Base-by-base conservation (phyloP, 2,888 invertebrate species). In the Leucoptera coffeella region DNA sequence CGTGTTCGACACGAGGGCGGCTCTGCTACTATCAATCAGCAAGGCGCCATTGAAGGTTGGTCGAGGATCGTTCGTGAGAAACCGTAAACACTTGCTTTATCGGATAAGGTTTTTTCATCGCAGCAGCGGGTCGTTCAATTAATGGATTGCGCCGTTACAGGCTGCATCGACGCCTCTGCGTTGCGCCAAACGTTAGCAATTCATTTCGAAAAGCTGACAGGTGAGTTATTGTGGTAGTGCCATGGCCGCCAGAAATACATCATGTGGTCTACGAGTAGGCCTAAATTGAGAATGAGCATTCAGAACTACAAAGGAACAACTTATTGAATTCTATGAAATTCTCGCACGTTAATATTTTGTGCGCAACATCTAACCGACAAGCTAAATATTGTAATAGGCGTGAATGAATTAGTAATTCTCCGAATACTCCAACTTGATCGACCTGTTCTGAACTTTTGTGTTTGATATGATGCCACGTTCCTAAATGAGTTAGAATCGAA, bases 1-100 rank as follows among this genome's bases (percentile, higher is more conserved):
- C 15, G 56, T 57, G 58, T 57, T 58, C 49, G 54, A n/a, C n/a
- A n/a, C n/a, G 59, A 58, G 59, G 51, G 50, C 50, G 57, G 47
- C 43, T 45, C 40, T 50, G 50, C 53, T 57, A 57, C 59, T 65
- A 67, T 67, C 65, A 65, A 69, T 69, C 69, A 69, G 62, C 44
- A 45, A 59, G 69, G 67, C 67, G 69, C 69, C 67, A 69, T 67
- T 64, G 65, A 69, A 65, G 65, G 65, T 55, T 64, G 61, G 58
- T 43, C 54, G 48, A 50, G 53, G 50, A 50, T 59, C 62, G 65
- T 69, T 65, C n/a, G n/a, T n/a, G n/a, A 69, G 69, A 67, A 67
- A 59, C 61, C 55, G 65, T 69, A 67, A 69, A 69, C 65, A 65
- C 65, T 54, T 59, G 50, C 50, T 56, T 65, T 64, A 69, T 67